These are phyloP conservation scores for Phalacrocorax aristotelis DNA, from an alignment of 2,113 vertebrate species.

Conservation along the genomic window DNA sequence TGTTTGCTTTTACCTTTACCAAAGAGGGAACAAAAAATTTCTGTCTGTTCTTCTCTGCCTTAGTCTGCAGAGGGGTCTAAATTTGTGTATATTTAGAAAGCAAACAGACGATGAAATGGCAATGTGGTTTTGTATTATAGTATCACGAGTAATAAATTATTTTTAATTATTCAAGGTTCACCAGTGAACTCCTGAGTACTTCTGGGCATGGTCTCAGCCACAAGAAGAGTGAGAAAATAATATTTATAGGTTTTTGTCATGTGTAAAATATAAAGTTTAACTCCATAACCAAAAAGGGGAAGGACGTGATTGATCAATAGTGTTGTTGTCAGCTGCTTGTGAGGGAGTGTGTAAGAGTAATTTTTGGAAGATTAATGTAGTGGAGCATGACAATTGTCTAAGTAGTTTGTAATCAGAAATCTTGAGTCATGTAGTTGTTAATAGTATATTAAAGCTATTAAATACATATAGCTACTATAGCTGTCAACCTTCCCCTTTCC, in stretches of 20 bases:
- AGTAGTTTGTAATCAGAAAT: background rate
- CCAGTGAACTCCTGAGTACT: background rate
- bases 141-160: conserved; percentile 4
- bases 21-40: background rate
- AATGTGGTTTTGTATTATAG: conserved; percentile 13
- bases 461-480: background rate
- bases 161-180: conserved; percentile 9
- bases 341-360: background rate
- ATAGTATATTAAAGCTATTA: background rate
- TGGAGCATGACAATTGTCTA: background rate
- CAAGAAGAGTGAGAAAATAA: background rate
- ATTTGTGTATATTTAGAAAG: background rate
- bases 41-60: background rate
- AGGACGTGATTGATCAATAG: background rate
- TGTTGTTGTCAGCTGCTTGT: background rate
- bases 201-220: background rate
- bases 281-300: background rate
- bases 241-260: background rate
- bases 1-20: background rate
- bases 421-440: background rate
- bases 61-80: background rate
- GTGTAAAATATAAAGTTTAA: conserved; percentile 1
- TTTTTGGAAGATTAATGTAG: background rate
- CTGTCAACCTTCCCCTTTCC: background rate
- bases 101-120: background rate